Conservation (phyloP, 2,888 invertebrate genomes). For the Cerastoderma edule region DNA sequence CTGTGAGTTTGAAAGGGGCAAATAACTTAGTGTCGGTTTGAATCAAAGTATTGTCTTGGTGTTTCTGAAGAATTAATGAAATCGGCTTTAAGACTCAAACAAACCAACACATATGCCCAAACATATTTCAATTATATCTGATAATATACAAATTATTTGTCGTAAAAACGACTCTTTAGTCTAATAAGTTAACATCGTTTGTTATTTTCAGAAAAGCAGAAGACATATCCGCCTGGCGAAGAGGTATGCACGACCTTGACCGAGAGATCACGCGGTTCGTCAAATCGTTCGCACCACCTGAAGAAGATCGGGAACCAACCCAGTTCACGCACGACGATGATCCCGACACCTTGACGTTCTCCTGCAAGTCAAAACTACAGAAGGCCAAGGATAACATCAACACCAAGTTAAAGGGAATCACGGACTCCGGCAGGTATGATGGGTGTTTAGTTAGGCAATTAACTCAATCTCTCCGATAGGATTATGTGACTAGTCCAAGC, state of each 20-base stretch:
- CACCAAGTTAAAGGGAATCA: conserved; percentile 31
- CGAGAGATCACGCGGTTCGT: conserved; percentile 52
- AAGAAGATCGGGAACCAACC: conserved; percentile 24
- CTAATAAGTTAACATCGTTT: not conserved
- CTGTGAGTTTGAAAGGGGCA: too few relatives aligned
- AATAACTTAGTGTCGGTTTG: too few relatives aligned
- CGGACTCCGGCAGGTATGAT: conserved; percentile 39
- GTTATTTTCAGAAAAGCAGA: conserved; percentile 43
- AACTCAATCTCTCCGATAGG: too few relatives aligned
- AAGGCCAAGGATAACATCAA: conserved; percentile 61
- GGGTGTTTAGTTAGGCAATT: too few relatives aligned
- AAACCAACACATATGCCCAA: too few relatives aligned
- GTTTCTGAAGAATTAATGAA: too few relatives aligned
- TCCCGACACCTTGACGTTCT: conserved; percentile 35
- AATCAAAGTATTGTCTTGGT: too few relatives aligned
- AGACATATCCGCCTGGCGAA: conserved; percentile 44
- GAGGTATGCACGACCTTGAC: conserved; percentile 49
- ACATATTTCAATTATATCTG: too few relatives aligned
- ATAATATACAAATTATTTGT: too few relatives aligned
- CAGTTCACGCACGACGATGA: conserved; percentile 26
- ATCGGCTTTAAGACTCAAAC: too few relatives aligned
- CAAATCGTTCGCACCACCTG: conserved; percentile 33
- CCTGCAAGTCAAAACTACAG: conserved; percentile 54
- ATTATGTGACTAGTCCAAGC: too few relatives aligned
- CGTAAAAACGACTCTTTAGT: too few relatives aligned